Percentiles rank a stretch among this genome's conserved stretches.
Conservation (phyloP, 2,797 vertebrate species). For the Sciurus carolinensis region DNA sequence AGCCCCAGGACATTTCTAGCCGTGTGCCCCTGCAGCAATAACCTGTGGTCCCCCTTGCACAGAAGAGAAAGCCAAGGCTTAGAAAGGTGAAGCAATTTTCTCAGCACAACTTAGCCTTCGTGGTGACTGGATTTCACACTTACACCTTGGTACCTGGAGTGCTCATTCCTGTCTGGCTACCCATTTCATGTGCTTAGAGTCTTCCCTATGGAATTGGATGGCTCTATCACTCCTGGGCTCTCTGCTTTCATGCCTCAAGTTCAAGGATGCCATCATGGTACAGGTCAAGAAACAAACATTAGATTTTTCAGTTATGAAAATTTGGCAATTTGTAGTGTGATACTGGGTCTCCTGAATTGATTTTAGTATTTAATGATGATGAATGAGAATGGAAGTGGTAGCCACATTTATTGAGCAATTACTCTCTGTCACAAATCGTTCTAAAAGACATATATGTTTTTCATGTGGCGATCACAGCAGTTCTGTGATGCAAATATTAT, state of each 20-base stretch:
- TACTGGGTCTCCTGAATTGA: not conserved
- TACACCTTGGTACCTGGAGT: not conserved
- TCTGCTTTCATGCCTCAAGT: not conserved
- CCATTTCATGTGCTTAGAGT: not conserved
- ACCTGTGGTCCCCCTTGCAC: not conserved
- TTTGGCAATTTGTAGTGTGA: not conserved
- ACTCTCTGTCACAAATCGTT: not conserved
- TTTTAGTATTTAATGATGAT: not conserved
- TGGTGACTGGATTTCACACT: not conserved
- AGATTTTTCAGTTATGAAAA: not conserved
- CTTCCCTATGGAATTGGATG: not conserved
- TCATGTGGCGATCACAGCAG: not conserved
- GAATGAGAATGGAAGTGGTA: not conserved
- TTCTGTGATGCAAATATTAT: not conserved
- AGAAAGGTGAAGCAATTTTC: not conserved
- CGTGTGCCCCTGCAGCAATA: not conserved
- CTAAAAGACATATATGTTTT: not conserved
- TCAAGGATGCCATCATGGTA: not conserved
- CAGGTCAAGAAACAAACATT: not conserved
- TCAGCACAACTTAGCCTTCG: not conserved
- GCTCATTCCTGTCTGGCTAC: fast-evolving
- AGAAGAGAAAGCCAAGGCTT: not conserved
- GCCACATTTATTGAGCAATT: not conserved
- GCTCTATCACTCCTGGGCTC: not conserved
- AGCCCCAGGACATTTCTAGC: not conserved